These are phyloP conservation scores for Morpho helenor DNA, from an alignment of 2,888 invertebrate genomes.

Conservation along the genomic window DNA sequence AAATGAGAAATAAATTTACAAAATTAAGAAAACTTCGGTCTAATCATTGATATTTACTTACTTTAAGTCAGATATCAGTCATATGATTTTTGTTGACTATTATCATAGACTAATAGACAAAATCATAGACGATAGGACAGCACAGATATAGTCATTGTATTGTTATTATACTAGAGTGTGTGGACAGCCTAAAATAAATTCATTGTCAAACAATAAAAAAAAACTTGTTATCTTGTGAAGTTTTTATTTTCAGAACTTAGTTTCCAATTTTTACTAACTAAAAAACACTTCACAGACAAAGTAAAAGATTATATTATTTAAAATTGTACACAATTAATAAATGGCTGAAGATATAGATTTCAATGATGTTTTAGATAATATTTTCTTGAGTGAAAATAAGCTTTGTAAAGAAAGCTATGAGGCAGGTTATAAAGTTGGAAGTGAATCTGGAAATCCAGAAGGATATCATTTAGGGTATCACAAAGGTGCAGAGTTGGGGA, in stretches of 20 bases:
- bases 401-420: slow-evolving; percentile 81
- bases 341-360: slow-evolving; percentile 81
- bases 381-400: slow-evolving; percentile 84
- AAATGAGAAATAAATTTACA: too few species aligned
- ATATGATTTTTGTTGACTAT: slow-evolving; percentile 2
- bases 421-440: slow-evolving; percentile 83
- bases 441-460: slow-evolving; percentile 80
- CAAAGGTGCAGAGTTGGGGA: slow-evolving; percentile 86
- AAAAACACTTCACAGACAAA: too few species aligned
- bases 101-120: too few species aligned
- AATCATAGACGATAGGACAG: too few species aligned
- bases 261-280: too few species aligned
- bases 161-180: too few species aligned
- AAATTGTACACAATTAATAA: slow-evolving; percentile 28
- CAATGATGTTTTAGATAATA: slow-evolving; percentile 86
- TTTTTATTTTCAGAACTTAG: too few species aligned
- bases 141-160: too few species aligned
- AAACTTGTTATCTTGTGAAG: too few species aligned
- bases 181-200: too few species aligned
- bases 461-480: slow-evolving; percentile 89
- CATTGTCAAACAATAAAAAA: too few species aligned
- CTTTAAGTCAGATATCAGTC: not conserved
- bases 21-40: not conserved
- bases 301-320: not conserved
- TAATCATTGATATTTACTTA: not conserved